These are phyloP conservation scores for Nestor notabilis DNA, from an alignment of 2,113 vertebrate genomes.

Conservation along the genomic window DNA sequence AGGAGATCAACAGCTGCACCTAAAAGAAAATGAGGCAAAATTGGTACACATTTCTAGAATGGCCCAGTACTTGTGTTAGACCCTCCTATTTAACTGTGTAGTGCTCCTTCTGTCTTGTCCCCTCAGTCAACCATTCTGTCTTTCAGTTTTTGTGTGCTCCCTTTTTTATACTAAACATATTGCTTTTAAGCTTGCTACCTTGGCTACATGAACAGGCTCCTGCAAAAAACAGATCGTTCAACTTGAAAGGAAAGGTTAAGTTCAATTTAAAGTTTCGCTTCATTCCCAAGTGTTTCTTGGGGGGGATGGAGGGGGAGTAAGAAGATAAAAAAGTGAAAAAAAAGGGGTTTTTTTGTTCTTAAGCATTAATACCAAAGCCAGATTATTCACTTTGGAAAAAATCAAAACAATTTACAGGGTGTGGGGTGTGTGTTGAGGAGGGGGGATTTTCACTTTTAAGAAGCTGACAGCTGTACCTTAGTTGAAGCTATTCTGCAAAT, in stretches of 20 bases:
- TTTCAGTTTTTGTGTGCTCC: background rate
- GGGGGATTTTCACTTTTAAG: background rate
- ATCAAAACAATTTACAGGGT: background rate
- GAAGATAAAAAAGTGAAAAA: background rate
- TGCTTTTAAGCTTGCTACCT: background rate
- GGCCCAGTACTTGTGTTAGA: background rate
- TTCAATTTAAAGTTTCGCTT: constrained; percentile 29
- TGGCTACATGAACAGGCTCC: background rate
- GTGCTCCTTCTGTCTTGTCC: background rate
- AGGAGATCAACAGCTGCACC: background rate
- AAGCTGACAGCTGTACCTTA: background rate
- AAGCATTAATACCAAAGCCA: background rate
- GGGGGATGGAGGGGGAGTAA: no score
- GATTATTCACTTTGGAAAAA: background rate
- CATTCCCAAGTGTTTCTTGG: background rate
- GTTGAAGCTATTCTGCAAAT: background rate
- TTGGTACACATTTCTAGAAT: background rate
- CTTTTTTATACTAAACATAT: constrained; percentile 16
- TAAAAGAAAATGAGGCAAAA: constrained; percentile 2
- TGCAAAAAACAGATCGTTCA: constrained; percentile 24
- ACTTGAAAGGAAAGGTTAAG: constrained; percentile 32
- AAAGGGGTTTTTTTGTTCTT: background rate
- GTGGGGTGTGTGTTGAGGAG: background rate
- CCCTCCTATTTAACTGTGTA: background rate
- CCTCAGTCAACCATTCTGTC: background rate